A percentile compares a stretch with the other conserved stretches of the same genome.
phyloP scores from a whole-genome alignment of 64 coral and sea anemone genomes.

The Montipora cactus region DNA sequence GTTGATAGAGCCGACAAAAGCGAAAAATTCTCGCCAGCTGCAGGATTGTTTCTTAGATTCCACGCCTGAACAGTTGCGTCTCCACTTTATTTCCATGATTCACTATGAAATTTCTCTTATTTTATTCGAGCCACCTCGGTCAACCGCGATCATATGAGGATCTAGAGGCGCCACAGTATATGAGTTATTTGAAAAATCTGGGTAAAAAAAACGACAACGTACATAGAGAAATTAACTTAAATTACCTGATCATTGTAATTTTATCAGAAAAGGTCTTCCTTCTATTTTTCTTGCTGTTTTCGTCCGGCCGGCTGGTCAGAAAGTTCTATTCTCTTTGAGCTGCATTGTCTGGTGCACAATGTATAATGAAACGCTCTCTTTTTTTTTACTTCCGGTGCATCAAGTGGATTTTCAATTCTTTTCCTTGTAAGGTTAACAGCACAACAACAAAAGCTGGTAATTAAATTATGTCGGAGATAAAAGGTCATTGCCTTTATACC shows the following conservation, averaged over 20 bases:
- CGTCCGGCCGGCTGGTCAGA: not conserved
- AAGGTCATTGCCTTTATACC: not conserved
- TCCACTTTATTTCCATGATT: too few species aligned
- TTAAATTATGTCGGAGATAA: not conserved
- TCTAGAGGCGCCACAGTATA: too few species aligned
- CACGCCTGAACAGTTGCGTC: too few species aligned
- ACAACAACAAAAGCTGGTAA: not conserved
- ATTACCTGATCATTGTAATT: conserved; percentile 1
- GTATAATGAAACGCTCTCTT: not conserved
- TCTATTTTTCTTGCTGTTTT: not conserved
- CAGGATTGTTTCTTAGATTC: too few species aligned
- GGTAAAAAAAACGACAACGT: not conserved
- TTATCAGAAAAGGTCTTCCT: not conserved
- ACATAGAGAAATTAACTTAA: not conserved
- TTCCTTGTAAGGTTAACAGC: not conserved
- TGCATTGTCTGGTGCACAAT: not conserved
- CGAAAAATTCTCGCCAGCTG: too few species aligned
- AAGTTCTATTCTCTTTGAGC: too few species aligned
- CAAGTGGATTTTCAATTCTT: not conserved
- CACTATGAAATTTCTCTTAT: too few species aligned
- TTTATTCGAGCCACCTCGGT: too few species aligned
- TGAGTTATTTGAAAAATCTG: too few species aligned
- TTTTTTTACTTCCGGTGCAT: not conserved
- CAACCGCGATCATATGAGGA: too few species aligned
- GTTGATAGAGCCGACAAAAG: too few species aligned